A percentile compares a stretch with the other conserved stretches of the same genome.
phyloP scores from a whole-genome alignment of 1,140 invertebrate species.

The Leguminivora glycinivorella region DNA sequence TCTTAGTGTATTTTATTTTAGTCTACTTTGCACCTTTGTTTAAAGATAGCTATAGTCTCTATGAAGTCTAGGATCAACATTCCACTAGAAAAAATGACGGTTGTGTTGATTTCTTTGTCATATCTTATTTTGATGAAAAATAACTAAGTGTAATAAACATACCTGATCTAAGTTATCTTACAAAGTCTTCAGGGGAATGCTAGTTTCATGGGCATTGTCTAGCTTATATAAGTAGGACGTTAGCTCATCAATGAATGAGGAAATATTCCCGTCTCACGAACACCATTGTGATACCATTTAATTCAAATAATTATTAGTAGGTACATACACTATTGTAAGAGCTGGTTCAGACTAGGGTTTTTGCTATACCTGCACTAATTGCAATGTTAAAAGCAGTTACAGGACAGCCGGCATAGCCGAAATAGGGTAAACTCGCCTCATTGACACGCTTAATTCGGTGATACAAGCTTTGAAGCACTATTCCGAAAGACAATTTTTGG shows the following conservation, averaged over 20 bases:
- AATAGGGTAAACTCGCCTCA: no score
- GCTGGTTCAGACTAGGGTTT: neutral
- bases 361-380: neutral
- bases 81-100: no score
- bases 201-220: neutral
- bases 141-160: neutral
- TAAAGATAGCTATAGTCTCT: no score
- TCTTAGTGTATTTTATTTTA: no score
- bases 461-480: no score
- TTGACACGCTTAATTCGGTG: no score
- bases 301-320: slow-evolving; percentile 7
- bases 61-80: no score
- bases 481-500: no score
- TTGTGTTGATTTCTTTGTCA: neutral
- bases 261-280: slow-evolving; percentile 3
- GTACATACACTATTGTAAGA: neutral
- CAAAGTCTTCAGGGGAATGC: neutral
- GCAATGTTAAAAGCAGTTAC: no score
- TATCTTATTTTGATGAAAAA: neutral
- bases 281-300: neutral
- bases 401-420: no score
- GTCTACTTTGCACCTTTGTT: no score
- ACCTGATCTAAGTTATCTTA: neutral
- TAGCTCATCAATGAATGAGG: neutral
- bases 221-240: neutral